Evolutionary conservation across 1,140 invertebrate genomes (phyloP).

Genomic region (Drosophila tsacasi): DNA sequence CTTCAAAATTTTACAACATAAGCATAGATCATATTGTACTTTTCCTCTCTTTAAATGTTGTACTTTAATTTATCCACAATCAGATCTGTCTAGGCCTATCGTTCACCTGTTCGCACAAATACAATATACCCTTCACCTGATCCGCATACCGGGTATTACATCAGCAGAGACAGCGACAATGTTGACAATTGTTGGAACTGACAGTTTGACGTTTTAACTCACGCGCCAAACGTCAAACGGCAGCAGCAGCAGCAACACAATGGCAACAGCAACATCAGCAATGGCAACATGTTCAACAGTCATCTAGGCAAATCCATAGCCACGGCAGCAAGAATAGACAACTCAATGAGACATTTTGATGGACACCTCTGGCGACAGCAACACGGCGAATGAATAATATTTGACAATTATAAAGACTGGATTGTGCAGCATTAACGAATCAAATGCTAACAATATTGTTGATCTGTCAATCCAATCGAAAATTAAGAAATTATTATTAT

Average conservation of each 20-base stretch:
- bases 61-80: background rate
- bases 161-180: conserved; percentile 28
- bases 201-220: conserved; percentile 78
- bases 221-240: conserved; percentile 66
- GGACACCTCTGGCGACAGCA: conserved; percentile 47
- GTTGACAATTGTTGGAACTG: conserved; percentile 70
- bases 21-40: background rate
- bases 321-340: conserved; percentile 41
- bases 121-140: background rate
- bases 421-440: conserved; percentile 35
- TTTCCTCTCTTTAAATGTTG: background rate
- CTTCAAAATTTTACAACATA: too few relatives aligned
- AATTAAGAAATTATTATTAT: conserved; percentile 11
- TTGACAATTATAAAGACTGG: conserved; percentile 60
- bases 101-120: background rate
- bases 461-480: conserved; percentile 16
- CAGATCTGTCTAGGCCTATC: background rate
- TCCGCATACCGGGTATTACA: conserved; percentile 5
- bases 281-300: conserved; percentile 16
- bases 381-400: conserved; percentile 62
- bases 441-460: conserved; percentile 37
- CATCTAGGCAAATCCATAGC: conserved; percentile 40
- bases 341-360: conserved; percentile 64
- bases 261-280: conserved; percentile 22
- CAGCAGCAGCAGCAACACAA: conserved; percentile 27